These are phyloP conservation scores for Drosophila parvula DNA, from an alignment of 1,140 invertebrate genomes.

Conservation along the genomic window DNA sequence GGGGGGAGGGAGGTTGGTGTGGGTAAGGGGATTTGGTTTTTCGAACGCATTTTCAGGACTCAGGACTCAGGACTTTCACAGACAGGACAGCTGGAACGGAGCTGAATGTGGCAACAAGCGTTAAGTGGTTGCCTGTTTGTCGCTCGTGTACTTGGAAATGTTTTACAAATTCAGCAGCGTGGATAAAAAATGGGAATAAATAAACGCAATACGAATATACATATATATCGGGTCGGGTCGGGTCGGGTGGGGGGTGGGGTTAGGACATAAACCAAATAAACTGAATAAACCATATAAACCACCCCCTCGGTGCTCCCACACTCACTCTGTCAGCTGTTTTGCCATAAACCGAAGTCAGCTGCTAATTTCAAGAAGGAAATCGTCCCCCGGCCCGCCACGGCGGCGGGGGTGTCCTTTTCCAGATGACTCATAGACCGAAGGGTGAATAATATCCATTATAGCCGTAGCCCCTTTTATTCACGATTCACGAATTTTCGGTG, in stretches of 20 bases:
- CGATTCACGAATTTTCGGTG: conserved; percentile 19
- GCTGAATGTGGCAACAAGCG: conserved; percentile 74
- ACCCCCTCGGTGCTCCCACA: not conserved
- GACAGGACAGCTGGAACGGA: conserved; percentile 66
- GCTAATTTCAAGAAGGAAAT: conserved; percentile 21
- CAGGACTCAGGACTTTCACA: conserved; percentile 16
- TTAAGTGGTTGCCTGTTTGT: conserved; percentile 76
- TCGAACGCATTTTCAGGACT: conserved; percentile 63
- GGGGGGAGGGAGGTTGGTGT: too few relatives aligned
- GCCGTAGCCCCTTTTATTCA: conserved; percentile 1
- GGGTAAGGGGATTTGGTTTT: not conserved
- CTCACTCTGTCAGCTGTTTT: conserved; percentile 19
- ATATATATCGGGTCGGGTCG: not conserved
- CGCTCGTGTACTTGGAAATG: conserved; percentile 71
- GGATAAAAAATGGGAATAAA: conserved; percentile 51
- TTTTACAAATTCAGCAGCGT: conserved; percentile 70
- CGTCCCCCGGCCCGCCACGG: not conserved
- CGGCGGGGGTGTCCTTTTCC: conserved; percentile 11
- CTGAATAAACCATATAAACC: conserved; percentile 12
- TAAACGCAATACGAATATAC: conserved; percentile 10
- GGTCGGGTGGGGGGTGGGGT: not conserved
- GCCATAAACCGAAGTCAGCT: conserved; percentile 29
- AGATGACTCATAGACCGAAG: conserved; percentile 29
- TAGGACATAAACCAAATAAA: conserved; percentile 13
- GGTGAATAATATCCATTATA: conserved; percentile 16